Conservation (phyloP, 2,797 vertebrate genomes). For the Onychomys torridus region DNA sequence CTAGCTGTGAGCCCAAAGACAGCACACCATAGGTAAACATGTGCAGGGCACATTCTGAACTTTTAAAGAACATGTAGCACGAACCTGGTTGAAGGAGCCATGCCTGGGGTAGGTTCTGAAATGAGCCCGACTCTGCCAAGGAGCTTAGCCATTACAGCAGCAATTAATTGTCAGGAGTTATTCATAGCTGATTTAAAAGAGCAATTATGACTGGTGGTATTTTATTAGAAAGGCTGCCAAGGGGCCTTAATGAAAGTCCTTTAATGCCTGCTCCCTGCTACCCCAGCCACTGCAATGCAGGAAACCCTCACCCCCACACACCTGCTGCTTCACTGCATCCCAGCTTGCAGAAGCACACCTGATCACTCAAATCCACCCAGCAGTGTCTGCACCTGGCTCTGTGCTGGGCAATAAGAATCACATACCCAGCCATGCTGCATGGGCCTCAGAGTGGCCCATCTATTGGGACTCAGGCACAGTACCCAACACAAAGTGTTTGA, state of each 20-base stretch:
- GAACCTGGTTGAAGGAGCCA: accelerated
- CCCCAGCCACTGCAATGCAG: background rate
- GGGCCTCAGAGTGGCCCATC: background rate
- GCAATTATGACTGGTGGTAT: background rate
- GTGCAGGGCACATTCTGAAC: background rate
- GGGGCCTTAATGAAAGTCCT: background rate
- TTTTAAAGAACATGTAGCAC: no score
- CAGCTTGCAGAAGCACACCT: background rate
- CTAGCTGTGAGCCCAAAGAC: background rate
- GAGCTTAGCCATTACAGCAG: background rate
- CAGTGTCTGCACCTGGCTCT: accelerated
- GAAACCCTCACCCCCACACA: background rate
- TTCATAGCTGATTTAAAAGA: background rate
- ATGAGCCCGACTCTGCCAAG: background rate
- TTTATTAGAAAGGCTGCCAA: background rate
- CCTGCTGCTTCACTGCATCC: background rate
- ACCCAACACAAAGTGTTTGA: background rate
- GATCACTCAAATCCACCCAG: background rate
- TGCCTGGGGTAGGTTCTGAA: background rate
- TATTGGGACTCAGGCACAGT: background rate
- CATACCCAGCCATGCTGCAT: accelerated
- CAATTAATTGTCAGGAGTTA: background rate
- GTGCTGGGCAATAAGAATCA: no score
- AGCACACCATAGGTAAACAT: background rate
- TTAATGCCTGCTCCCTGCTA: background rate